These are phyloP conservation scores for Lithobates pipiens DNA, from an alignment of 2,797 vertebrate species.

Conservation along the genomic window DNA sequence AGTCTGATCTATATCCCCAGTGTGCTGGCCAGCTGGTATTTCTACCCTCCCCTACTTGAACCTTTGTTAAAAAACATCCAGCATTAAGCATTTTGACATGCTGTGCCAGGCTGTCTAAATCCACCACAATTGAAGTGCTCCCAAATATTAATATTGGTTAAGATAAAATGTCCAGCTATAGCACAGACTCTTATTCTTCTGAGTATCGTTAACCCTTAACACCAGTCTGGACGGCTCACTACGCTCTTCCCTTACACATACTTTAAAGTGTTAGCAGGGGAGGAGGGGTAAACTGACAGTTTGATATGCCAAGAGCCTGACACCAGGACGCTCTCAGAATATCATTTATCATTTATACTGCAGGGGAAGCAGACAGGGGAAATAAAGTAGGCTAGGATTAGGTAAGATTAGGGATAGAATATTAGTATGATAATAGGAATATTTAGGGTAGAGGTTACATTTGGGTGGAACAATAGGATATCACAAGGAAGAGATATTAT, in stretches of 20 bases:
- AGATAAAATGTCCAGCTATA: neutral
- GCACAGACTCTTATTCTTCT: neutral
- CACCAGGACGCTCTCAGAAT: slow-evolving; percentile 53
- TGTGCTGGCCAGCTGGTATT: neutral
- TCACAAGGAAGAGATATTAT: slow-evolving; percentile 28
- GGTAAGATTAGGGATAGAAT: slow-evolving; percentile 50
- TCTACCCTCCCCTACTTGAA: neutral
- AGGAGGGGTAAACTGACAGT: slow-evolving; percentile 57
- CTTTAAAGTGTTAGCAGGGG: slow-evolving; percentile 40
- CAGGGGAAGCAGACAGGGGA: slow-evolving; percentile 48
- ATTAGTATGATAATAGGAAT: slow-evolving; percentile 45
- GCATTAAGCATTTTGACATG: neutral
- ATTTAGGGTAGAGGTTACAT: slow-evolving; percentile 31
- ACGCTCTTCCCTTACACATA: slow-evolving; percentile 9
- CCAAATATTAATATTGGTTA: neutral
- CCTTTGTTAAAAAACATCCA: neutral
- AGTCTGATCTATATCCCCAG: neutral
- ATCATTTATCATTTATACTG: slow-evolving; percentile 62
- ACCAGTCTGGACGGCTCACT: neutral
- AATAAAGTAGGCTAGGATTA: slow-evolving; percentile 52
- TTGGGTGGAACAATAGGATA: slow-evolving; percentile 32
- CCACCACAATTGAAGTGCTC: neutral
- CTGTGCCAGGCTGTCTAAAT: neutral
- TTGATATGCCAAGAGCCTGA: slow-evolving; percentile 61
- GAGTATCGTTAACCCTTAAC: slow-evolving; percentile 37